Evolutionary conservation across 2,797 vertebrate genomes (phyloP).

Genomic region (Callimico goeldii): DNA sequence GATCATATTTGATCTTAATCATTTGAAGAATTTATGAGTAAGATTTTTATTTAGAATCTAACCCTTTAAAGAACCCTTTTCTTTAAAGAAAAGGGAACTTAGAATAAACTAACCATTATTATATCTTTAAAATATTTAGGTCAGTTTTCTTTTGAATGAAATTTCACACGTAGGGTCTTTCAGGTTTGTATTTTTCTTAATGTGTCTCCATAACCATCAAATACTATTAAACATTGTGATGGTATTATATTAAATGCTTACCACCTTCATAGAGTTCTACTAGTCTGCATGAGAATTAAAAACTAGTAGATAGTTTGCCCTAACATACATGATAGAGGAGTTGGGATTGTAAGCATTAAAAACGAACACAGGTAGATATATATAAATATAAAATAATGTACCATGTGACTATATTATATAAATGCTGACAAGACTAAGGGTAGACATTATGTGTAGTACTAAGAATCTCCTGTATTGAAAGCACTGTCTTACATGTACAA

Average conservation of each 20-base stretch:
- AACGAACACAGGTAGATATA: background rate
- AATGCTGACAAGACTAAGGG: background rate
- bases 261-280: background rate
- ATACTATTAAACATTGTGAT: background rate
- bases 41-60: conserved; percentile 17
- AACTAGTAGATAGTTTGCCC: background rate
- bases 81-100: conserved; percentile 13
- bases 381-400: background rate
- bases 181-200: conserved; percentile 12
- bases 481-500: background rate
- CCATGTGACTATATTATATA: background rate
- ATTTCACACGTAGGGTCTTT: conserved; percentile 14
- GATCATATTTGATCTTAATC: conserved; percentile 3
- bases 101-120: background rate
- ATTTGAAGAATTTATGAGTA: conserved; percentile 24
- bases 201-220: background rate
- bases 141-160: conserved; percentile 37
- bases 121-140: background rate
- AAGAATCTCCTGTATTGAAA: background rate
- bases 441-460: background rate
- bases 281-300: background rate
- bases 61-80: background rate
- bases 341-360: background rate
- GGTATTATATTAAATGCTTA: background rate
- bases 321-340: background rate